phyloP scores from a whole-genome alignment of 2,888 invertebrate species.

The Pammene aurita region DNA sequence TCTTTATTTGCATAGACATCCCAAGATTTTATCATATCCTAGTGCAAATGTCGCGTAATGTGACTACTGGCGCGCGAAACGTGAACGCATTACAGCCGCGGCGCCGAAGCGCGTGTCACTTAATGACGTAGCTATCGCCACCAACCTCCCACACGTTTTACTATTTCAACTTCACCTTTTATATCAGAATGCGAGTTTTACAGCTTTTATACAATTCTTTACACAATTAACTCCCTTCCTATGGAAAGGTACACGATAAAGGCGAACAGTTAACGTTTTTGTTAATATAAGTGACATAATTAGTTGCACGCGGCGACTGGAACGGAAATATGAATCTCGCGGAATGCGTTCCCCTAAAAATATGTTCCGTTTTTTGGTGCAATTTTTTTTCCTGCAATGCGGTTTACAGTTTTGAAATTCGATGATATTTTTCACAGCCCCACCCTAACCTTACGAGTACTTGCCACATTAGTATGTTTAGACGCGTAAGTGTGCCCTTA shows the following conservation, averaged over 20 bases:
- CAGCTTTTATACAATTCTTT: slow-evolving; percentile 74
- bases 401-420: slow-evolving; percentile 27
- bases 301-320: slow-evolving; percentile 62
- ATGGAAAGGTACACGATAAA: slow-evolving; percentile 57
- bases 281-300: slow-evolving; percentile 69
- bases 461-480: slow-evolving; percentile 19
- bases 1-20: slow-evolving; percentile 41
- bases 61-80: slow-evolving; percentile 63
- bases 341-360: slow-evolving; percentile 46
- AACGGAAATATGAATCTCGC: slow-evolving; percentile 57
- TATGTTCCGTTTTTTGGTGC: slow-evolving; percentile 27
- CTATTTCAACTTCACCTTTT: slow-evolving; percentile 76
- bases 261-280: slow-evolving; percentile 64
- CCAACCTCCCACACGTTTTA: slow-evolving; percentile 62
- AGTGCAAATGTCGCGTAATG: slow-evolving; percentile 53
- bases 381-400: slow-evolving; percentile 24
- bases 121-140: slow-evolving; percentile 59
- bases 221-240: slow-evolving; percentile 72
- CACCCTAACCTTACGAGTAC: neutral
- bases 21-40: slow-evolving; percentile 40
- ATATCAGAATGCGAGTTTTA: slow-evolving; percentile 75
- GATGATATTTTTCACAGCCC: slow-evolving; percentile 25
- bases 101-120: slow-evolving; percentile 55
- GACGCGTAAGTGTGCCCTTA: slow-evolving; percentile 59
- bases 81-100: slow-evolving; percentile 48